Evolutionary conservation across 2,113 vertebrate species (phyloP).

Genomic region (Aphelocoma coerulescens): DNA sequence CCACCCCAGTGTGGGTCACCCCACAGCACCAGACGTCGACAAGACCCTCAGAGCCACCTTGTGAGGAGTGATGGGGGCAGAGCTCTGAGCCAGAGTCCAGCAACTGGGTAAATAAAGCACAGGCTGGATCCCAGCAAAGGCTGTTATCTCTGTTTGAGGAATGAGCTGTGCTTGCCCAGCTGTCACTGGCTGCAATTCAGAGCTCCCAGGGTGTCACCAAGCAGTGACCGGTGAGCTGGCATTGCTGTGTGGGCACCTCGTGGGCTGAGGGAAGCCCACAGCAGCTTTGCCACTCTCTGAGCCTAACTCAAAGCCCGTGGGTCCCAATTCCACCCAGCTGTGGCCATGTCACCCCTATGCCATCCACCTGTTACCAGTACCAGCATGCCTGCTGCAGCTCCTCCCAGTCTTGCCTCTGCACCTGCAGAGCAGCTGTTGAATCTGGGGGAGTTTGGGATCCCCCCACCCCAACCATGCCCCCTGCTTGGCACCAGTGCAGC

Average conservation of each 20-base stretch:
- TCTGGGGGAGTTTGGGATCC: background rate
- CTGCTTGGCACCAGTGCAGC: background rate
- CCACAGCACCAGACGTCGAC: fast-evolving
- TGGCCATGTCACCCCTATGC: background rate
- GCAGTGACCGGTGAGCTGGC: background rate
- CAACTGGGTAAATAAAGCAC: background rate
- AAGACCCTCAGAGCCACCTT: background rate
- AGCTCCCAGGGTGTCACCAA: background rate
- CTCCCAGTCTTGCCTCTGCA: background rate
- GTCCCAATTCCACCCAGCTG: background rate
- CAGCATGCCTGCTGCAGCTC: background rate
- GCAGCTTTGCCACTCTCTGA: background rate
- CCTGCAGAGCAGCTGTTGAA: background rate
- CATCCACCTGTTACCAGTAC: background rate
- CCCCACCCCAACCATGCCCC: too few relatives aligned
- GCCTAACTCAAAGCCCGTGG: background rate
- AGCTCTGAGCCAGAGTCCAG: background rate
- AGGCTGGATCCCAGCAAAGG: background rate
- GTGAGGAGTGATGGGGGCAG: background rate
- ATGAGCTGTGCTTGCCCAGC: background rate
- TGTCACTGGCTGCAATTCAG: background rate
- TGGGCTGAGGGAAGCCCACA: too few relatives aligned
- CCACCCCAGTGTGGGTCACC: background rate
- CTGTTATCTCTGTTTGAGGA: slow-evolving; percentile 37
- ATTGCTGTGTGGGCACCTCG: fast-evolving